Evolutionary conservation across 2,113 vertebrate species (phyloP).

Genomic region (Solea senegalensis): DNA sequence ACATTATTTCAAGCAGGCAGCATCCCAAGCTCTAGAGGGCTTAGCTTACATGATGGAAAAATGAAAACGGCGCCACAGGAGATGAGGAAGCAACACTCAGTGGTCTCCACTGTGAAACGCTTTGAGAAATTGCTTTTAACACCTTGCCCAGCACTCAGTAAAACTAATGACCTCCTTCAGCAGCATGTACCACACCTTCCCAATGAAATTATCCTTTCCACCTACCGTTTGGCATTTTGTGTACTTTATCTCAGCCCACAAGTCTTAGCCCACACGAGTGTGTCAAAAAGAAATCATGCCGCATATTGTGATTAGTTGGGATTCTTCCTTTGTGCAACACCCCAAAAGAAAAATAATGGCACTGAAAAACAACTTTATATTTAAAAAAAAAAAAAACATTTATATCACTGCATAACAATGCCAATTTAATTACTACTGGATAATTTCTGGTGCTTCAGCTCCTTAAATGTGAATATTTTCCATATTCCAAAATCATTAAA

Average conservation of each 20-base stretch:
- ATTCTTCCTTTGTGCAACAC: background rate
- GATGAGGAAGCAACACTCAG: slow-evolving; percentile 34
- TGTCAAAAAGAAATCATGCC: background rate
- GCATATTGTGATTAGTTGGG: background rate
- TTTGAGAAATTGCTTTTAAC: slow-evolving; percentile 57
- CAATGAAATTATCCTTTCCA: slow-evolving; percentile 10
- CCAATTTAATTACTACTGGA: too few relatives aligned
- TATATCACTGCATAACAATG: background rate
- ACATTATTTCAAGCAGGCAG: slow-evolving; percentile 40
- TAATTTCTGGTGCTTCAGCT: too few relatives aligned
- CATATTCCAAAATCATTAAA: too few relatives aligned
- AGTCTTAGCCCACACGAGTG: background rate
- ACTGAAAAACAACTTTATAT: background rate
- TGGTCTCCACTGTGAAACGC: slow-evolving; percentile 20
- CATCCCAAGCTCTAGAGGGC: slow-evolving; percentile 14
- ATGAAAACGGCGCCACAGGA: slow-evolving; percentile 34
- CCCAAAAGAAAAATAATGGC: background rate
- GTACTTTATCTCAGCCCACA: background rate
- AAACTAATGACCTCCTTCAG: slow-evolving; percentile 35
- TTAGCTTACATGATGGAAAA: slow-evolving; percentile 34
- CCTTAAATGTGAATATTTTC: too few relatives aligned
- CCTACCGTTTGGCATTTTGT: slow-evolving; percentile 28
- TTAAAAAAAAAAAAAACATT: background rate
- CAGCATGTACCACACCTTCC: slow-evolving; percentile 30
- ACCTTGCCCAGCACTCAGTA: slow-evolving; percentile 25